Evolutionary conservation across 2,113 vertebrate genomes (phyloP).

Genomic region (Phalacrocorax aristotelis): DNA sequence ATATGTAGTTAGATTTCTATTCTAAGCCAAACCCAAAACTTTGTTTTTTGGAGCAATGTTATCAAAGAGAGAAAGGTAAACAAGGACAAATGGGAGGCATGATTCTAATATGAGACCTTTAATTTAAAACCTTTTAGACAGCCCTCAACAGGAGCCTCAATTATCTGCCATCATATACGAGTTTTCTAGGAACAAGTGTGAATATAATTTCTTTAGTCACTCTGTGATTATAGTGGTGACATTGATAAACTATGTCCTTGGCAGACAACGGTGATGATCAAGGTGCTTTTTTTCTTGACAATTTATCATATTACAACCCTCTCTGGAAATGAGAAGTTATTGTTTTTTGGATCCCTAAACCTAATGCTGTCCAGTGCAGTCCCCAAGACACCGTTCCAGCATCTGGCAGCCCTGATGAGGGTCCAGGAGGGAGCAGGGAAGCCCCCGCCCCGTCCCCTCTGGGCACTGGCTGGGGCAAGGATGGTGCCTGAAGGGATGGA

Average conservation of each 20-base stretch:
- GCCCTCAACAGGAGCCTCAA: neutral
- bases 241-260: slow-evolving; percentile 78
- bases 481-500: neutral
- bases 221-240: slow-evolving; percentile 68
- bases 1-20: neutral
- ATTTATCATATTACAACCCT: slow-evolving; percentile 77
- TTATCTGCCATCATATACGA: neutral
- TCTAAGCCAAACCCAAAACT: neutral
- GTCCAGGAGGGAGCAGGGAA: neutral
- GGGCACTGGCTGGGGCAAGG: neutral
- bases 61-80: neutral
- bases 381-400: rapidly evolving
- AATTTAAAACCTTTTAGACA: neutral
- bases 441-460: neutral
- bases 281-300: slow-evolving; percentile 66
- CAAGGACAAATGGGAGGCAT: neutral
- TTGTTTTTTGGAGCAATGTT: neutral
- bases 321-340: slow-evolving; percentile 72
- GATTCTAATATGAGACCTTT: neutral
- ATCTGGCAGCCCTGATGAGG: rapidly evolving
- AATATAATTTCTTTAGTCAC: slow-evolving; percentile 18
- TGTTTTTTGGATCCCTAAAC: slow-evolving; percentile 66
- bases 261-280: slow-evolving; percentile 73
- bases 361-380: slow-evolving; percentile 52
- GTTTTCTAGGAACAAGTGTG: neutral